phyloP scores from a whole-genome alignment of 2,113 vertebrate species.

The Erythrocercus mccallii region DNA sequence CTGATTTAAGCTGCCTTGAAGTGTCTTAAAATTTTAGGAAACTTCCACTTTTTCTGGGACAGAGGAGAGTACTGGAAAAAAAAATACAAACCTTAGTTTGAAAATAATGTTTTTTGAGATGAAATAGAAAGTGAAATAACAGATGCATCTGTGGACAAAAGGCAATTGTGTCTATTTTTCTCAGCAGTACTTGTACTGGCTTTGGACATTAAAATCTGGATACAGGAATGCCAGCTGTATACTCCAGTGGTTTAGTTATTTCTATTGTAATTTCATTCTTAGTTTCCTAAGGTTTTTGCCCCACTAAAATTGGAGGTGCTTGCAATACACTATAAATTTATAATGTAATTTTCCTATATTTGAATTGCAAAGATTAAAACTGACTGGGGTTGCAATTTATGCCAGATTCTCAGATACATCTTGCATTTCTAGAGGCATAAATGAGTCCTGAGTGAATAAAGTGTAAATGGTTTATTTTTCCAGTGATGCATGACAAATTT shows the following conservation, averaged over 20 bases:
- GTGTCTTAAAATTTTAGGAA: neutral
- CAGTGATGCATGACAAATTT: neutral
- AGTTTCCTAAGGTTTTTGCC: neutral
- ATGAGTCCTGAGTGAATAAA: neutral
- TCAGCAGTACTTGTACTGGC: neutral
- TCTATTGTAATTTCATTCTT: neutral
- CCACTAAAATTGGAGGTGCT: neutral
- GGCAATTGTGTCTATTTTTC: neutral
- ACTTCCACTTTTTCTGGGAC: neutral
- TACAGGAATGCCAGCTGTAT: neutral
- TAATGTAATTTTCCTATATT: neutral
- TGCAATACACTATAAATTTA: neutral
- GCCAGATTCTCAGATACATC: neutral
- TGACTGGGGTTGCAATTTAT: neutral
- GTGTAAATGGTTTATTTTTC: conserved; percentile 10
- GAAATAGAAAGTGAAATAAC: neutral
- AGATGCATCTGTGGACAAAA: neutral
- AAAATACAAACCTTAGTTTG: neutral
- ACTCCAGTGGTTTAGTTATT: neutral
- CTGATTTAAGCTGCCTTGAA: neutral
- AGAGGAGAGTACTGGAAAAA: neutral
- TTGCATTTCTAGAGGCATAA: neutral
- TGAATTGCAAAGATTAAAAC: neutral
- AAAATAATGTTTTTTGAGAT: neutral
- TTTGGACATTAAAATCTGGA: neutral